Evolutionary conservation across 1,140 invertebrate species (phyloP).

Genomic region (Campoletis sonorensis): DNA sequence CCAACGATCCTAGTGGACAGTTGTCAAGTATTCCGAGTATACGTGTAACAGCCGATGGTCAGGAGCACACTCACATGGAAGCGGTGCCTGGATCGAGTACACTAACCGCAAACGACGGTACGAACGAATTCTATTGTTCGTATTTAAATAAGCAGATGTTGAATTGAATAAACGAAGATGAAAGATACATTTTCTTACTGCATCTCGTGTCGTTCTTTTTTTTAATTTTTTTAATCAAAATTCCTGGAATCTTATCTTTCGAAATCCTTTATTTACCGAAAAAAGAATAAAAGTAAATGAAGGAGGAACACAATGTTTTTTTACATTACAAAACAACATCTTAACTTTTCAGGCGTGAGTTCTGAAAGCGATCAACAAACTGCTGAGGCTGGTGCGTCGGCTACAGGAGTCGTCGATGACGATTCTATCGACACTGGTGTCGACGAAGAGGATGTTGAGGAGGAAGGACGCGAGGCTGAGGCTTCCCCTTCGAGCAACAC

Average conservation of each 20-base stretch:
- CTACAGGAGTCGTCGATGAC: conserved; percentile 64
- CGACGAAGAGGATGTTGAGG: conserved; percentile 84
- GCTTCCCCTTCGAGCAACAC: conserved; percentile 77
- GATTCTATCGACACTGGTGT: conserved; percentile 66
- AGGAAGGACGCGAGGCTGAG: conserved; percentile 74
- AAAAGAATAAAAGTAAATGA: too few species aligned
- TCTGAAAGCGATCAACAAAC: conserved; percentile 80
- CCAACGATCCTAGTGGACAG: conserved; percentile 62
- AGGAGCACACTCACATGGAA: conserved; percentile 64
- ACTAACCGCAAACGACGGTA: conserved; percentile 65
- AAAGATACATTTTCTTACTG: too few species aligned
- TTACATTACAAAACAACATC: background rate
- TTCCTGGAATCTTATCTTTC: too few species aligned
- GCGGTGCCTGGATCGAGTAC: conserved; percentile 66
- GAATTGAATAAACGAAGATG: background rate
- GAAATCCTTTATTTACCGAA: too few species aligned
- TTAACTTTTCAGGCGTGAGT: conserved; percentile 71
- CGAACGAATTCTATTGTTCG: conserved; percentile 20
- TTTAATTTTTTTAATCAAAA: too few species aligned
- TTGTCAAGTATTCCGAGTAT: conserved; percentile 60
- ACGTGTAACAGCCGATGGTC: conserved; percentile 61
- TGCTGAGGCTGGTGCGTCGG: conserved; percentile 73
- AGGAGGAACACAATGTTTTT: too few species aligned
- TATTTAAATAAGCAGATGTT: background rate
- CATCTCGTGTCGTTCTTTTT: too few species aligned